These are phyloP conservation scores for Eira barbara DNA, from an alignment of 2,113 vertebrate genomes.

Conservation along the genomic window DNA sequence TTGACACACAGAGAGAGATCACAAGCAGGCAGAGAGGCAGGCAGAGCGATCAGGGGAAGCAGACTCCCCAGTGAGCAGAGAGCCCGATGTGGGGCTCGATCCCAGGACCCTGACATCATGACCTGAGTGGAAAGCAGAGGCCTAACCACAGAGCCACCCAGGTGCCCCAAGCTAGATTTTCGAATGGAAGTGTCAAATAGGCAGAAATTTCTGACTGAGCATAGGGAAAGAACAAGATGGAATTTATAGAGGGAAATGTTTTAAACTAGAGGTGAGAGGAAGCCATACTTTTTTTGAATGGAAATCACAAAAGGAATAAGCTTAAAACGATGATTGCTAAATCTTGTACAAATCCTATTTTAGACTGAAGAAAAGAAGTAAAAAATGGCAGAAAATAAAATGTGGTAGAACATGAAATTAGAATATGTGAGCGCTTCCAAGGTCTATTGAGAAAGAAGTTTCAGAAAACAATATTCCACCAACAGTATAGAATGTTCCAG, in stretches of 20 bases:
- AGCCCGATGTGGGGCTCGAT: too few species aligned
- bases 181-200: constrained; percentile 32
- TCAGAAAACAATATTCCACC: neutral
- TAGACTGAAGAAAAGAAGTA: neutral
- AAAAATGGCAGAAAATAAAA: neutral
- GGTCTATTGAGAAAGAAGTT: neutral
- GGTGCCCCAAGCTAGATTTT: neutral
- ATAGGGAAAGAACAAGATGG: neutral
- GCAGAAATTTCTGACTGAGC: neutral
- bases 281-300: neutral
- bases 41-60: too few species aligned
- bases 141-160: too few species aligned
- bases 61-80: too few species aligned
- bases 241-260: constrained; percentile 17
- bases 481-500: neutral
- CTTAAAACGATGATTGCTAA: constrained; percentile 10
- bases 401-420: neutral
- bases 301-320: constrained; percentile 27
- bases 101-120: too few species aligned
- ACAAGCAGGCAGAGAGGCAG: too few species aligned
- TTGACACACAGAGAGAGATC: too few species aligned
- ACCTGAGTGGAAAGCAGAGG: too few species aligned
- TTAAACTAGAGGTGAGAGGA: neutral
- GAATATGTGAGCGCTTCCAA: neutral
- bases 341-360: neutral